phyloP scores from a whole-genome alignment of 2,113 vertebrate species.

The Melospiza georgiana region DNA sequence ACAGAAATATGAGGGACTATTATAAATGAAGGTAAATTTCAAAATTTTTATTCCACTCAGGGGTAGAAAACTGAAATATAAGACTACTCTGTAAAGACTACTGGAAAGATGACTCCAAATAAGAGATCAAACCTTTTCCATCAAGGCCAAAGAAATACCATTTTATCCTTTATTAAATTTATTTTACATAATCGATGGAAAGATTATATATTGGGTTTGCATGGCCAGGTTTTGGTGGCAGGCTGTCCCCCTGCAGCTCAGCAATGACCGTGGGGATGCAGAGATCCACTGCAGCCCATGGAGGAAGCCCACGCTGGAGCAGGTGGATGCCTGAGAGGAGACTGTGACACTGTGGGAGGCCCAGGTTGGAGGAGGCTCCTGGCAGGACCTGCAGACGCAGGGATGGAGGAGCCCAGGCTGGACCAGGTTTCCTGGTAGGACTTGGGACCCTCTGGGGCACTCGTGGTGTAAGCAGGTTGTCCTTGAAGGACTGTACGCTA shows the following conservation, averaged over 20 bases:
- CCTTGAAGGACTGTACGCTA: neutral
- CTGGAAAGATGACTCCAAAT: neutral
- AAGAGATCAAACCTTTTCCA: neutral
- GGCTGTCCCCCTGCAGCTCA: neutral
- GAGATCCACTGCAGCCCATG: neutral
- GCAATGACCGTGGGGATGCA: accelerated
- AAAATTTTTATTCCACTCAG: neutral
- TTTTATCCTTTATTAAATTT: neutral
- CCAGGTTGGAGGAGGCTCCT: neutral
- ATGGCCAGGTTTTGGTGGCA: neutral
- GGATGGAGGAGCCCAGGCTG: neutral
- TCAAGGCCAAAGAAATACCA: neutral
- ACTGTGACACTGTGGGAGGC: neutral
- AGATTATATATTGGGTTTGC: neutral
- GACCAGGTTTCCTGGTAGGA: neutral
- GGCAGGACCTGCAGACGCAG: neutral
- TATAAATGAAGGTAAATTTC: neutral
- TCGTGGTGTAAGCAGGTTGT: neutral
- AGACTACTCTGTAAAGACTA: neutral
- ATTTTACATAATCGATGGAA: neutral
- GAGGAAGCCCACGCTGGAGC: accelerated
- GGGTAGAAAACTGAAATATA: neutral
- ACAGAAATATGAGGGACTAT: neutral
- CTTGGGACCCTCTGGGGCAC: neutral
- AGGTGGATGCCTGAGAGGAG: neutral